Conservation (phyloP, 1,140 invertebrate genomes). For the Schmidtea mediterranea region DNA sequence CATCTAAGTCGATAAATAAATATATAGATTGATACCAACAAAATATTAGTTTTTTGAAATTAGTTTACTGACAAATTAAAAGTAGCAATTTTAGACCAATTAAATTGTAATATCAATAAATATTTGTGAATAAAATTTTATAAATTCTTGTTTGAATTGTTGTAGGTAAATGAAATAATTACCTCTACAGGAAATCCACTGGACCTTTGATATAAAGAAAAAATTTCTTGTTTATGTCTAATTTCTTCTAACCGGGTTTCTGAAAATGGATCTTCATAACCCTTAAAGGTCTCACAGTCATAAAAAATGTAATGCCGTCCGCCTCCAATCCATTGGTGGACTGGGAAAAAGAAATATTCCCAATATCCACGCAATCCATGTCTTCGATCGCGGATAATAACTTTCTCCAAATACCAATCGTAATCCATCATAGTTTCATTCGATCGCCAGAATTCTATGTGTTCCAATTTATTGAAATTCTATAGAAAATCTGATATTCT, state of each 20-base stretch:
- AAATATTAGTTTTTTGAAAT: too few relatives aligned
- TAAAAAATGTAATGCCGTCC: conserved; percentile 22
- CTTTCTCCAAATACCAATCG: conserved; percentile 27
- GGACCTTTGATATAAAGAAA: not conserved
- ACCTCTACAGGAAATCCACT: conserved; percentile 3
- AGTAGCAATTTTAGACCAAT: too few relatives aligned
- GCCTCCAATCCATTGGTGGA: conserved; percentile 27
- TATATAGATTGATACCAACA: too few relatives aligned
- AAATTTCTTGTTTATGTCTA: not conserved
- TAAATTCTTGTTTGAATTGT: too few relatives aligned
- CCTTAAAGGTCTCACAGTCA: conserved; percentile 26
- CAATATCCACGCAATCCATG: conserved; percentile 9
- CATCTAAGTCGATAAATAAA: too few relatives aligned
- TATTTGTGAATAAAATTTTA: too few relatives aligned
- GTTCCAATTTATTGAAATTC: conserved; percentile 10
- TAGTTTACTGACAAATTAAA: too few relatives aligned
- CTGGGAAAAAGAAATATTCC: conserved; percentile 21
- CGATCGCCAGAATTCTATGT: conserved; percentile 25
- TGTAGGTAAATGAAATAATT: too few relatives aligned
- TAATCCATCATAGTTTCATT: conserved; percentile 17
- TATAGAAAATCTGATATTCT: not conserved
- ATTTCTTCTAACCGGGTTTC: not conserved
- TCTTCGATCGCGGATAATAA: conserved; percentile 13
- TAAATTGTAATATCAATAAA: too few relatives aligned
- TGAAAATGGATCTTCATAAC: conserved; percentile 18